Evolutionary conservation across 2,888 invertebrate genomes (phyloP).

Genomic region (Cheilosia pagana): DNA sequence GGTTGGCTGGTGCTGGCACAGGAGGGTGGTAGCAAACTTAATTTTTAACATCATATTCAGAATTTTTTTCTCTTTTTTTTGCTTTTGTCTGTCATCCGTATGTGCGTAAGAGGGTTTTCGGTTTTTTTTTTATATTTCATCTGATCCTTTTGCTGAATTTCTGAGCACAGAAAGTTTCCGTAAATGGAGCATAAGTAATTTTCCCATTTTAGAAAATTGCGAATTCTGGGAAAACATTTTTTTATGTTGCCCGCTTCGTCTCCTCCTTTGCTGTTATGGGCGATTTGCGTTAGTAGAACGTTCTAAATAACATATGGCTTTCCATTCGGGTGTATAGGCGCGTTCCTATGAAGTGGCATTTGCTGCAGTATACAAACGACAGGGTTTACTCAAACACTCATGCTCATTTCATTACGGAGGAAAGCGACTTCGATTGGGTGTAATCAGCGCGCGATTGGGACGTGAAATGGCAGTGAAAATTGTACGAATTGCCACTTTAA

Average conservation of each 20-base stretch:
- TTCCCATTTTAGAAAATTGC: constrained; percentile 72
- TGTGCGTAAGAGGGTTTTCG: constrained; percentile 34
- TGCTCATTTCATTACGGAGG: constrained; percentile 9
- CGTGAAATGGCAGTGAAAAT: constrained; percentile 65
- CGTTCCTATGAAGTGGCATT: constrained; percentile 30
- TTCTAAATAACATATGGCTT: constrained; percentile 57
- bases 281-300: constrained; percentile 21
- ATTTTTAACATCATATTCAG: constrained; percentile 74
- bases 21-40: constrained; percentile 58
- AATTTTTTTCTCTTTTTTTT: constrained; percentile 22
- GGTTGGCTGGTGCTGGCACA: constrained; percentile 45
- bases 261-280: not conserved
- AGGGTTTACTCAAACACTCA: constrained; percentile 30
- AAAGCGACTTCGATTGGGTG: constrained; percentile 15
- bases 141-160: constrained; percentile 37
- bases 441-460: constrained; percentile 51
- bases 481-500: constrained; percentile 66
- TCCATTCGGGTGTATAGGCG: not conserved
- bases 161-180: constrained; percentile 58
- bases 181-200: constrained; percentile 73
- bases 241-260: constrained; percentile 32
- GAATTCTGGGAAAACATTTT: constrained; percentile 52
- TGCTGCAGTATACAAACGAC: constrained; percentile 44
- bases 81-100: not conserved
- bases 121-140: constrained; percentile 19